These are phyloP conservation scores for Samia ricini DNA, from an alignment of 1,140 invertebrate species.

Conservation along the genomic window DNA sequence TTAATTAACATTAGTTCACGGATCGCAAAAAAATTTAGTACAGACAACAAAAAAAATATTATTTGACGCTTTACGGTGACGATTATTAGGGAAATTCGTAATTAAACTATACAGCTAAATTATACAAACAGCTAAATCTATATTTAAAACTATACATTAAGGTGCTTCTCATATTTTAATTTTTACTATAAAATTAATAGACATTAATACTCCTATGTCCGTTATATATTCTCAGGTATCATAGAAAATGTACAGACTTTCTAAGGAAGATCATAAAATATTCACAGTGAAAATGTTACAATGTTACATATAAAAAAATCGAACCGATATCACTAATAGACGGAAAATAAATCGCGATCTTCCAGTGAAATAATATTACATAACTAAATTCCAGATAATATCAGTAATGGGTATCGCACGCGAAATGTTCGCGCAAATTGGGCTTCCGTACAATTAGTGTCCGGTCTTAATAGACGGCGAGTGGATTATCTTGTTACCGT, in stretches of 20 bases:
- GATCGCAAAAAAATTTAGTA: no score
- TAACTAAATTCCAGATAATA: background rate
- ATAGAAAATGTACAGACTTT: background rate
- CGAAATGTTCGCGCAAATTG: background rate
- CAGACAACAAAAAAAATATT: no score
- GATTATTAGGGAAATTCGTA: no score
- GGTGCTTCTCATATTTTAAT: no score
- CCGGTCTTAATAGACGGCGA: background rate
- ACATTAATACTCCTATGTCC: no score
- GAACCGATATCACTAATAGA: background rate
- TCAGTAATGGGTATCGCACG: background rate
- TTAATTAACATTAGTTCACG: no score
- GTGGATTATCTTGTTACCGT: background rate
- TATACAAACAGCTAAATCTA: no score
- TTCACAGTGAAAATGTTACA: background rate
- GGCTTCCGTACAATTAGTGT: background rate
- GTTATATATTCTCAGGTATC: no score
- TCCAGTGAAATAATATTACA: background rate
- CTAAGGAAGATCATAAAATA: background rate
- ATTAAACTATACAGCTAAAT: no score
- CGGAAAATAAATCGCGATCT: background rate
- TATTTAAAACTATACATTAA: no score
- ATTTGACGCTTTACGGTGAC: no score
- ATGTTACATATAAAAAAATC: background rate
- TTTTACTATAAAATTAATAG: no score